Conservation (phyloP, 2,797 vertebrate species). For the Premnoplex brunnescens region DNA sequence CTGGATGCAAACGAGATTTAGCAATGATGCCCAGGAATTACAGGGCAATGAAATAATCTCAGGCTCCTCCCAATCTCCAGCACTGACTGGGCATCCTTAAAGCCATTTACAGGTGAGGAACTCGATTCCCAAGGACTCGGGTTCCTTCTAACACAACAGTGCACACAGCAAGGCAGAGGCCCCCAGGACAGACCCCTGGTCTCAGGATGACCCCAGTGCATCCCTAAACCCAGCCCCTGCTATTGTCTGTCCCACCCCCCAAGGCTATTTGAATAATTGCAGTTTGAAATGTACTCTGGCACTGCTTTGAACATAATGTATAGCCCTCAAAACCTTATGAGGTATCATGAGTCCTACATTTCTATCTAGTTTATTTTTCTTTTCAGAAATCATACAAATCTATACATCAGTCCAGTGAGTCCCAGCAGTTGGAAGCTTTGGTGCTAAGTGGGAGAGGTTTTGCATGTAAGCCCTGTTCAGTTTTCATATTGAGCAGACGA, state of each 20-base stretch:
- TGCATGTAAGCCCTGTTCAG: neutral
- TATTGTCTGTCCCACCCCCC: no score
- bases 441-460: neutral
- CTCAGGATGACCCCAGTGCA: no score
- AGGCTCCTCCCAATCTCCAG: neutral
- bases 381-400: neutral
- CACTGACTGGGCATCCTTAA: neutral
- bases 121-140: neutral
- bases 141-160: neutral
- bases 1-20: neutral
- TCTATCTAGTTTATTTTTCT: rapidly evolving
- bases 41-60: neutral
- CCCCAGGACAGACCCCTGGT: rapidly evolving
- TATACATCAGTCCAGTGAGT: rapidly evolving
- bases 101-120: neutral
- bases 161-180: neutral
- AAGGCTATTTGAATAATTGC: neutral
- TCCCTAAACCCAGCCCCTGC: rapidly evolving
- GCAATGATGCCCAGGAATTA: neutral
- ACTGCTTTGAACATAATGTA: rapidly evolving
- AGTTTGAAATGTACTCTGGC: neutral
- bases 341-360: rapidly evolving
- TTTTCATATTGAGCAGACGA: neutral
- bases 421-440: neutral
- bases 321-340: neutral